Conservation (phyloP, 1,140 invertebrate genomes). For the Heliconius hewitsoni region DNA sequence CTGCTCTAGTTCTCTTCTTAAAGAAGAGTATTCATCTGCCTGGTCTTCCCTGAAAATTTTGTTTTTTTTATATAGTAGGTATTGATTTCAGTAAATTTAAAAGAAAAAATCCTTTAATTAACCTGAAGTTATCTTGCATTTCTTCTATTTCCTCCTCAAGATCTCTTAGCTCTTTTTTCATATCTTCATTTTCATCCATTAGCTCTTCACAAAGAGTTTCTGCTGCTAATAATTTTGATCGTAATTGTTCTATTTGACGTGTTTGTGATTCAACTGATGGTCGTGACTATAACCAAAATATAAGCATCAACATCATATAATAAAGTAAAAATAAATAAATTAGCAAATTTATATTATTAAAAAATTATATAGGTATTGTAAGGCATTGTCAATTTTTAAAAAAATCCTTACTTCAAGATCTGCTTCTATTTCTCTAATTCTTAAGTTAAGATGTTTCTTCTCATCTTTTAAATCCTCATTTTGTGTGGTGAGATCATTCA, state of each 20-base stretch:
- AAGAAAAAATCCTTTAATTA: slow-evolving; percentile 16
- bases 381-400: neutral
- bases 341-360: neutral
- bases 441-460: slow-evolving; percentile 87
- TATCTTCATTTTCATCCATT: slow-evolving; percentile 97
- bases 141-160: slow-evolving; percentile 98
- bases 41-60: slow-evolving; percentile 92
- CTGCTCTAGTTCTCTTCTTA: slow-evolving; percentile 96
- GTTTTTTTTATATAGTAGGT: neutral
- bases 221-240: slow-evolving; percentile 90
- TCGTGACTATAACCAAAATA: slow-evolving; percentile 54
- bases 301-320: no score
- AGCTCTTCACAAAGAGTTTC: slow-evolving; percentile 95
- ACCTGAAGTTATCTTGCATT: slow-evolving; percentile 97
- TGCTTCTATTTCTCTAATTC: slow-evolving; percentile 87
- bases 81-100: slow-evolving; percentile 3
- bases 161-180: slow-evolving; percentile 96
- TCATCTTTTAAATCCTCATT: slow-evolving; percentile 91
- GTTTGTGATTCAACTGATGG: slow-evolving; percentile 81
- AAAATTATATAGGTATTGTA: neutral
- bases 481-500: slow-evolving; percentile 89
- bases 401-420: slow-evolving; percentile 81
- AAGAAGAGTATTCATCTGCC: slow-evolving; percentile 96
- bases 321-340: no score
- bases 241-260: slow-evolving; percentile 85